Conservation (phyloP, 2,113 vertebrate genomes). For the Trichechus manatus region DNA sequence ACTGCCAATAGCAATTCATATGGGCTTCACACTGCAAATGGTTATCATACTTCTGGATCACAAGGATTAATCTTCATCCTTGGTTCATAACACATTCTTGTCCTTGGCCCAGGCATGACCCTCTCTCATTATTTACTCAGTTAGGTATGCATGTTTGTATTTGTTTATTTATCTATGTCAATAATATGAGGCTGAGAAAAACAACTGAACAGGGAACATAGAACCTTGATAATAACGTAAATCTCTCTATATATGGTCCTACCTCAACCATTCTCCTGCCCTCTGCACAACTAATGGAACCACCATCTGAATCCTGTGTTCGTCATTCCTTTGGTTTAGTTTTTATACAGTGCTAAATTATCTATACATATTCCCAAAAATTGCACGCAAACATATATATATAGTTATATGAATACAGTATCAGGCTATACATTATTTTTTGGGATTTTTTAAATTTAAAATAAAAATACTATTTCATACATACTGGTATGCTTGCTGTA, state of each 20-base stretch:
- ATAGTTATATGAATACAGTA: background rate
- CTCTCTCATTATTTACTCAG: constrained; percentile 1
- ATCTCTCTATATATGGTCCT: background rate
- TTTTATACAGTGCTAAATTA: constrained; percentile 15
- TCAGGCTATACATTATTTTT: background rate
- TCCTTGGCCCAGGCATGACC: background rate
- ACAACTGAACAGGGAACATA: constrained; percentile 5
- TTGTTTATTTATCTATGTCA: background rate
- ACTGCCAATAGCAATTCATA: background rate
- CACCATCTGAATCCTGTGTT: background rate
- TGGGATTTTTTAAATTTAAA: background rate
- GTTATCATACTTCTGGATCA: background rate
- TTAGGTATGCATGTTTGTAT: background rate
- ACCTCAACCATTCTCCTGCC: background rate
- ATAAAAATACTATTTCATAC: background rate
- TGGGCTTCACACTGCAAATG: background rate
- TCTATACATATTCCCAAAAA: background rate
- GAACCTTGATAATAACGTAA: constrained; percentile 6
- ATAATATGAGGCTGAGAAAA: background rate
- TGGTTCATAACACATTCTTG: background rate
- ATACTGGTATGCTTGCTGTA: background rate
- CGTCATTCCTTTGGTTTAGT: constrained; percentile 20
- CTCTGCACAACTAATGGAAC: background rate
- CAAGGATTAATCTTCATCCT: background rate
- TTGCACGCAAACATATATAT: background rate